phyloP scores from a whole-genome alignment of 1,140 invertebrate species.

The Campoletis sonorensis region DNA sequence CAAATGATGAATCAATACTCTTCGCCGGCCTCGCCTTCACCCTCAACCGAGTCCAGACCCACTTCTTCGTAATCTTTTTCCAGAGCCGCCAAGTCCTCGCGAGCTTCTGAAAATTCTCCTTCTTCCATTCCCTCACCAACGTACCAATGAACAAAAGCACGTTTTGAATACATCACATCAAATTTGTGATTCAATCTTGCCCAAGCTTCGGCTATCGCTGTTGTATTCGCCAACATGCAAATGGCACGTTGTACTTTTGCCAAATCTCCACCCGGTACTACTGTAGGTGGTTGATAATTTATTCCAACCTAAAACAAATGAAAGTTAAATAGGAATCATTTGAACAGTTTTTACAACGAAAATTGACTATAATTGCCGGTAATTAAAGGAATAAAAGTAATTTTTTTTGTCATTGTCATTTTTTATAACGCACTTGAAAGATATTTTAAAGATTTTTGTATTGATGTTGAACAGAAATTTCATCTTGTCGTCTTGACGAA shows the following conservation, averaged over 20 bases:
- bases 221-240: constrained; percentile 11
- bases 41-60: constrained; percentile 8
- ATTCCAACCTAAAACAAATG: not conserved
- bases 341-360: too few relatives aligned
- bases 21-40: constrained; percentile 6
- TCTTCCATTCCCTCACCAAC: constrained; percentile 17
- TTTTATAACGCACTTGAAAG: too few relatives aligned
- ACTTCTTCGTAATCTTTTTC: constrained; percentile 22
- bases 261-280: constrained; percentile 1
- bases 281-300: constrained; percentile 5
- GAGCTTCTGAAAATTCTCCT: constrained; percentile 3
- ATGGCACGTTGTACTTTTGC: constrained; percentile 10
- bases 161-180: constrained; percentile 7
- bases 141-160: constrained; percentile 16
- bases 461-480: too few relatives aligned
- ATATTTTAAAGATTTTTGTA: too few relatives aligned
- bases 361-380: too few relatives aligned
- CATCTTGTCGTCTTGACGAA: too few relatives aligned
- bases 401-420: too few relatives aligned
- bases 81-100: not conserved
- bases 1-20: not conserved
- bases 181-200: constrained; percentile 24
- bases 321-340: too few relatives aligned
- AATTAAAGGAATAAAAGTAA: too few relatives aligned
- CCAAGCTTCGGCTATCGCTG: constrained; percentile 20